Evolutionary conservation across 2,113 vertebrate species (phyloP).

Genomic region (Xyrauchen texanus): DNA sequence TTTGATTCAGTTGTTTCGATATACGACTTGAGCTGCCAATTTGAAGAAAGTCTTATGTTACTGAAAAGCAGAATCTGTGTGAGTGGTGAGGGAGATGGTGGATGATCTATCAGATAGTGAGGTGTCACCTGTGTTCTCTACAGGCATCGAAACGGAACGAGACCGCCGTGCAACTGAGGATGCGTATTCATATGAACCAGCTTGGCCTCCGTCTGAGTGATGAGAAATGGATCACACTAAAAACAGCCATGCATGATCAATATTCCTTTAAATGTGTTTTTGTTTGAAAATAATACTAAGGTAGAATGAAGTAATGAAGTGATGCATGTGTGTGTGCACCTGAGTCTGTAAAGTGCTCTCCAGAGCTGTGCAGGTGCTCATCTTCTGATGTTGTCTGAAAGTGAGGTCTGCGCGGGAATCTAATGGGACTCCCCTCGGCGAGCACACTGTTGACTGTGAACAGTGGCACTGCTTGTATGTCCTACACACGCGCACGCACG

Average conservation of each 20-base stretch:
- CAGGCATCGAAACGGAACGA: constrained; percentile 70
- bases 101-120: not conserved
- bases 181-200: constrained; percentile 60
- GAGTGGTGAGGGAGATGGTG: not conserved
- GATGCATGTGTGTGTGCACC: constrained; percentile 63
- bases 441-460: constrained; percentile 78
- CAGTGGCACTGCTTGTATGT: constrained; percentile 84
- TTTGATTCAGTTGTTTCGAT: too few species aligned
- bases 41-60: too few species aligned
- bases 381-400: constrained; percentile 68
- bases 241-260: not conserved
- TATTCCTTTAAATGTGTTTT: constrained; percentile 29
- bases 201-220: constrained; percentile 66
- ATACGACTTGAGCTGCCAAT: too few species aligned
- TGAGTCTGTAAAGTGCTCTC: constrained; percentile 67
- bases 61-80: not conserved
- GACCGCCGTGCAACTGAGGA: constrained; percentile 67
- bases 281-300: not conserved
- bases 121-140: constrained; percentile 72
- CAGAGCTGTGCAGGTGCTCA: constrained; percentile 62
- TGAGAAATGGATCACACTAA: constrained; percentile 8
- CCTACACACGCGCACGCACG: constrained; percentile 70
- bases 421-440: constrained; percentile 62
- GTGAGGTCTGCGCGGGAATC: constrained; percentile 70
- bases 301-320: not conserved